These are phyloP conservation scores for Lasius platythorax DNA, from an alignment of 2,888 invertebrate genomes.

Conservation along the genomic window DNA sequence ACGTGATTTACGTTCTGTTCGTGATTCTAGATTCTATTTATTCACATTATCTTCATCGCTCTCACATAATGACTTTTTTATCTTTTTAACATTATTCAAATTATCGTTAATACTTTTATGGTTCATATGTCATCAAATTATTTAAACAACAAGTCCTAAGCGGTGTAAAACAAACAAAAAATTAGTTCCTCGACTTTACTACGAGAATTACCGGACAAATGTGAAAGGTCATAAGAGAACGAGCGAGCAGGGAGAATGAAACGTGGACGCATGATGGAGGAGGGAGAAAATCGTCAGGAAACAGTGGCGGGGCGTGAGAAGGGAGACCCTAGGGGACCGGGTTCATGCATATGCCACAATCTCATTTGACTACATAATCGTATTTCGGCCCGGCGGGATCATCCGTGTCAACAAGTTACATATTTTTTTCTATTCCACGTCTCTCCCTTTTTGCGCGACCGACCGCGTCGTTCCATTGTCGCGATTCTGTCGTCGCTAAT, in stretches of 20 bases:
- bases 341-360: slow-evolving; percentile 86
- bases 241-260: slow-evolving; percentile 51
- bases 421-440: slow-evolving; percentile 79
- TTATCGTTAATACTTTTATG: background rate
- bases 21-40: background rate
- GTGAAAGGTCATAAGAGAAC: slow-evolving; percentile 47
- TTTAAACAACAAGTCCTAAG: background rate
- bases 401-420: slow-evolving; percentile 85
- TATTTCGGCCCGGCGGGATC: slow-evolving; percentile 81
- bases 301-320: slow-evolving; percentile 59
- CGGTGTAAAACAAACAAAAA: slow-evolving; percentile 8
- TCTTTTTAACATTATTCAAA: background rate
- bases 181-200: slow-evolving; percentile 18
- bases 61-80: background rate
- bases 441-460: slow-evolving; percentile 62
- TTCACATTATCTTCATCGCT: background rate
- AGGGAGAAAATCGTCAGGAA: slow-evolving; percentile 55
- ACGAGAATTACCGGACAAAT: slow-evolving; percentile 38
- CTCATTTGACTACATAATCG: slow-evolving; percentile 86
- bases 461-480: slow-evolving; percentile 61
- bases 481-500: slow-evolving; percentile 65
- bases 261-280: slow-evolving; percentile 27
- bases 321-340: slow-evolving; percentile 71
- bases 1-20: background rate
- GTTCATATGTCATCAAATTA: background rate